Evolutionary conservation across 2,113 vertebrate genomes (phyloP).

Genomic region (Apeltes quadracus): DNA sequence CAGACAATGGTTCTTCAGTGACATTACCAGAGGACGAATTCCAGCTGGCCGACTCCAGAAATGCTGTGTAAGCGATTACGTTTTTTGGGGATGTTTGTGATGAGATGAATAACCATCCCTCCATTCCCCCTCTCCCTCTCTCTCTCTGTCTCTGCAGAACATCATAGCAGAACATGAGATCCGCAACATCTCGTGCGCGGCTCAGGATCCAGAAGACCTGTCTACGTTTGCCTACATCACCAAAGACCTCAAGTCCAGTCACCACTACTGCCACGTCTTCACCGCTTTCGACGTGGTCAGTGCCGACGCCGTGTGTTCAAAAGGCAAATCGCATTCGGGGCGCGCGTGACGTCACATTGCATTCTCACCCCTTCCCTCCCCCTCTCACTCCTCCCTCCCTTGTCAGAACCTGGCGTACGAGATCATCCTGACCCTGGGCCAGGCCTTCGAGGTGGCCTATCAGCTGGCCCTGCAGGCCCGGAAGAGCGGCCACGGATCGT

Average conservation of each 20-base stretch:
- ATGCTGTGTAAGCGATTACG: constrained; percentile 24
- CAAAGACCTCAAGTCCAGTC: constrained; percentile 99
- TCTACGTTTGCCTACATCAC: constrained; percentile 99
- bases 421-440: constrained; percentile 98
- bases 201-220: constrained; percentile 98
- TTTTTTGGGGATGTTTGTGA: constrained; percentile 46
- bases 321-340: background rate
- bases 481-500: constrained; percentile 94
- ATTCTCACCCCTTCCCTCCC: background rate
- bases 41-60: constrained; percentile 41
- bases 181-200: constrained; percentile 98
- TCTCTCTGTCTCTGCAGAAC: constrained; percentile 79
- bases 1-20: constrained; percentile 38
- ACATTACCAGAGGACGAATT: constrained; percentile 54
- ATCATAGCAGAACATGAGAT: constrained; percentile 99
- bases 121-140: constrained; percentile 3
- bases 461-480: constrained; percentile 97
- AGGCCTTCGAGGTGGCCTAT: constrained; percentile 98
- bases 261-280: constrained; percentile 99
- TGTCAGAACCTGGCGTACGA: constrained; percentile 96
- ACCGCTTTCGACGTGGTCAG: constrained; percentile 99
- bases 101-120: constrained; percentile 49
- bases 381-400: background rate
- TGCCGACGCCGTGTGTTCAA: constrained; percentile 36
- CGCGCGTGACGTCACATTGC: background rate